Evolutionary conservation across 2,113 vertebrate species (phyloP).

Genomic region (Solenodon paradoxus): DNA sequence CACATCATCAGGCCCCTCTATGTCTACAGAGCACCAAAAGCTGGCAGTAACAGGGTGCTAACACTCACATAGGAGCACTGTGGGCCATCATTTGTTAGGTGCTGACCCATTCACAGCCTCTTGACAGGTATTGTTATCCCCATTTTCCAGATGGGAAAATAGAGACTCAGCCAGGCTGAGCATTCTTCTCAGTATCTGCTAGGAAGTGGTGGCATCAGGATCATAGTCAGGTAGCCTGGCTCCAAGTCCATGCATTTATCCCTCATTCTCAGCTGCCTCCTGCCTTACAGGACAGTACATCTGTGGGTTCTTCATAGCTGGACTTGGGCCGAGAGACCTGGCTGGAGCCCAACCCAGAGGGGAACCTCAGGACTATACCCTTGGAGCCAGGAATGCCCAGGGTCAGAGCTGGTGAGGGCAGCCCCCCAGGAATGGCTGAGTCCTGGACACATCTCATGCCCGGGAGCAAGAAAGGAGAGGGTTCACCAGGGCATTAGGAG

Average conservation of each 20-base stretch:
- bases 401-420: neutral
- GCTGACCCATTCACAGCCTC: neutral
- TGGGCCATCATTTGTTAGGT: too few relatives aligned
- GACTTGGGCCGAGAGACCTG: neutral
- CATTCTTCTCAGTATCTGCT: neutral
- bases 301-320: neutral
- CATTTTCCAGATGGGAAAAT: too few relatives aligned
- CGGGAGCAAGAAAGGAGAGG: neutral
- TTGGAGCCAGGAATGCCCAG: neutral
- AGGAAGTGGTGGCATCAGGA: neutral
- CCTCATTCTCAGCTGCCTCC: neutral
- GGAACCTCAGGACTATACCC: neutral
- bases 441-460: neutral
- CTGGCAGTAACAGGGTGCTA: neutral
- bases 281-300: rapidly evolving
- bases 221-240: too few relatives aligned
- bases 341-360: neutral
- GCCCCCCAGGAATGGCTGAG: neutral
- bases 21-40: neutral
- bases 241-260: neutral
- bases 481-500: neutral
- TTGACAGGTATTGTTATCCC: neutral
- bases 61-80: neutral
- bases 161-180: neutral
- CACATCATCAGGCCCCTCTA: neutral